These are phyloP conservation scores for Montipora capricornis DNA, from an alignment of 64 coral and sea anemone genomes.

Conservation along the genomic window DNA sequence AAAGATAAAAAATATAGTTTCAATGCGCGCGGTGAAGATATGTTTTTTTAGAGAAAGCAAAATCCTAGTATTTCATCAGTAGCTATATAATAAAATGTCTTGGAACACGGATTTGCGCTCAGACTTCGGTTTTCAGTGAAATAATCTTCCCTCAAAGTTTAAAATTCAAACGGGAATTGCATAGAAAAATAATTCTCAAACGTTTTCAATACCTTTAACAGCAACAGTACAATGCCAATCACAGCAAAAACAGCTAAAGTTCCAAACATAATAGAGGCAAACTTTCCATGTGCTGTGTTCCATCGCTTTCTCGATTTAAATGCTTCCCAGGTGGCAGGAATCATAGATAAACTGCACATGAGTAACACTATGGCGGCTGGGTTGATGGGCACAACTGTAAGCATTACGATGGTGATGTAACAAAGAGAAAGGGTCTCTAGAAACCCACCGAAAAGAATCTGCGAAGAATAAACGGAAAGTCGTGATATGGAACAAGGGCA, in stretches of 20 bases:
- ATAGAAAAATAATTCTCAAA: too few relatives aligned
- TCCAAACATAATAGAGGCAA: neutral
- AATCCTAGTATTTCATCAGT: too few relatives aligned
- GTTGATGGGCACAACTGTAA: constrained; percentile 16
- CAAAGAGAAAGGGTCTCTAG: constrained; percentile 45
- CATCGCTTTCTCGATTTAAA: neutral
- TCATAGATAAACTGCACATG: constrained; percentile 30
- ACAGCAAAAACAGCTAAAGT: constrained; percentile 2
- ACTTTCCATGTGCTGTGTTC: constrained; percentile 25
- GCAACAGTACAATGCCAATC: constrained; percentile 10
- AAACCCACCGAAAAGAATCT: constrained; percentile 51
- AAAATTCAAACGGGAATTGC: too few relatives aligned
- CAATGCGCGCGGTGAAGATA: too few relatives aligned
- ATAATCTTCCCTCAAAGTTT: too few relatives aligned
- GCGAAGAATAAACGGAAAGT: neutral
- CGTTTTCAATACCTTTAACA: neutral
- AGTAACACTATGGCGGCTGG: constrained; percentile 22
- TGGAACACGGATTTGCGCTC: too few relatives aligned
- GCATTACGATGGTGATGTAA: constrained; percentile 32
- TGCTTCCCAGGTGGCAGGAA: constrained; percentile 24
- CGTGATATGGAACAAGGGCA: neutral
- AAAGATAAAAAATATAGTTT: too few relatives aligned
- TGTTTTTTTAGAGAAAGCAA: too few relatives aligned
- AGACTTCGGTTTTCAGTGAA: too few relatives aligned
- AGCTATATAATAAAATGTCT: too few relatives aligned